Evolutionary conservation across 2,113 vertebrate species (phyloP).

Genomic region (Lutjanus erythropterus): DNA sequence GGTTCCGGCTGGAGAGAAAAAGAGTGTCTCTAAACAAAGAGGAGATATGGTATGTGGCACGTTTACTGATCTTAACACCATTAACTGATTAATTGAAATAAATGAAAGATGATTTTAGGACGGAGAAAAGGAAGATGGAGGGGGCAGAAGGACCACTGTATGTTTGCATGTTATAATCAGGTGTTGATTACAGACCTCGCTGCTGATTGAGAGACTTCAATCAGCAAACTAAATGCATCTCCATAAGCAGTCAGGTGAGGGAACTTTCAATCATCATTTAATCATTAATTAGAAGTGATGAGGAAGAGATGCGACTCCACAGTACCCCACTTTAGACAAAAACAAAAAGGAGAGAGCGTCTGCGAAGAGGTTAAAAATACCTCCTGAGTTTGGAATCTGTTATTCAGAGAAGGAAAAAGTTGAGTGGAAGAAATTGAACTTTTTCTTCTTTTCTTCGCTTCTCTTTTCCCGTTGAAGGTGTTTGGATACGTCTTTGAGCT

Average conservation of each 20-base stretch:
- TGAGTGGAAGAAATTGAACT: neutral
- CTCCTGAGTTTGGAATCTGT: neutral
- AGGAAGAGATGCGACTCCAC: slow-evolving; percentile 29
- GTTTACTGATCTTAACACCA: slow-evolving; percentile 24
- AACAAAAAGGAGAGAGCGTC: neutral
- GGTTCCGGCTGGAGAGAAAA: neutral
- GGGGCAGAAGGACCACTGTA: slow-evolving; percentile 13
- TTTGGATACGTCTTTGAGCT: slow-evolving; percentile 1
- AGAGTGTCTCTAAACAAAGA: neutral
- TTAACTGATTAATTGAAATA: slow-evolving; percentile 65
- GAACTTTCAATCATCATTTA: slow-evolving; percentile 71
- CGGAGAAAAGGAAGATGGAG: neutral
- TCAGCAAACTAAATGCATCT: slow-evolving; percentile 67
- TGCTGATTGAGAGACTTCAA: slow-evolving; percentile 77
- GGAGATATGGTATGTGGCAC: neutral
- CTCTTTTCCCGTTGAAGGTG: slow-evolving; percentile 22
- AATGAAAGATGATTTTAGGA: slow-evolving; percentile 28
- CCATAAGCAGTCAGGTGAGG: slow-evolving; percentile 68
- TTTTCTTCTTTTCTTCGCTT: neutral
- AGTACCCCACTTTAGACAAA: slow-evolving; percentile 25
- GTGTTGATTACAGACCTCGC: slow-evolving; percentile 68
- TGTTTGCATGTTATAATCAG: slow-evolving; percentile 66
- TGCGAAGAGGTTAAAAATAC: slow-evolving; percentile 41
- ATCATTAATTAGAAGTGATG: slow-evolving; percentile 63
- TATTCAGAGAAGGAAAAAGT: slow-evolving; percentile 22